Evolutionary conservation across 2,113 vertebrate genomes (phyloP).

Genomic region (Mohoua ochrocephala): DNA sequence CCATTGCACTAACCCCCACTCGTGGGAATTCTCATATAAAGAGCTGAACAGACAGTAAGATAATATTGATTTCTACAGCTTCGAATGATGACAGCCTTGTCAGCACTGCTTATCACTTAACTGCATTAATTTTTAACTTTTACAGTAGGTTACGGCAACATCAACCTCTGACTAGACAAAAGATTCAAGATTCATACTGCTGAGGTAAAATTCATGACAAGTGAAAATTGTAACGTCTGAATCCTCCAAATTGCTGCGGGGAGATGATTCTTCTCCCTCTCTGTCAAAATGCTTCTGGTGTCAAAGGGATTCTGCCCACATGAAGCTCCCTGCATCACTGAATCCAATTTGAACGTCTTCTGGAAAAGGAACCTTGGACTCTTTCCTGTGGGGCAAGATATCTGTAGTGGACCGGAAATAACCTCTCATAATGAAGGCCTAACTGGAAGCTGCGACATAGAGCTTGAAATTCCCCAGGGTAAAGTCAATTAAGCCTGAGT

Average conservation of each 20-base stretch:
- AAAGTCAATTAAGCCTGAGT: background rate
- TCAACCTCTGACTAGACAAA: background rate
- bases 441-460: background rate
- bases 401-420: background rate
- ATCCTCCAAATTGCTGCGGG: background rate
- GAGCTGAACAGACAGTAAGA: background rate
- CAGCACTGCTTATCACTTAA: background rate
- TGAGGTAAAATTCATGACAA: background rate
- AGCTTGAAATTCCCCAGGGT: background rate
- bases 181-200: background rate
- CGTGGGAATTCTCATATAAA: background rate
- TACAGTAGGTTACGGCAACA: background rate
- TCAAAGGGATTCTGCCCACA: background rate
- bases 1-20: background rate
- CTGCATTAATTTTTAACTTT: background rate
- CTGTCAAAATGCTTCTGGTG: background rate
- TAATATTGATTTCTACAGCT: background rate
- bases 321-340: background rate
- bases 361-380: background rate
- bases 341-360: background rate
- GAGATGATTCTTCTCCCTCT: background rate
- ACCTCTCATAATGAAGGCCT: background rate
- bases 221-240: background rate
- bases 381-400: background rate
- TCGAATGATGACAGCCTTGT: background rate